Evolutionary conservation across 2,888 invertebrate genomes (phyloP).

Genomic region (Macrophya alboannulata): DNA sequence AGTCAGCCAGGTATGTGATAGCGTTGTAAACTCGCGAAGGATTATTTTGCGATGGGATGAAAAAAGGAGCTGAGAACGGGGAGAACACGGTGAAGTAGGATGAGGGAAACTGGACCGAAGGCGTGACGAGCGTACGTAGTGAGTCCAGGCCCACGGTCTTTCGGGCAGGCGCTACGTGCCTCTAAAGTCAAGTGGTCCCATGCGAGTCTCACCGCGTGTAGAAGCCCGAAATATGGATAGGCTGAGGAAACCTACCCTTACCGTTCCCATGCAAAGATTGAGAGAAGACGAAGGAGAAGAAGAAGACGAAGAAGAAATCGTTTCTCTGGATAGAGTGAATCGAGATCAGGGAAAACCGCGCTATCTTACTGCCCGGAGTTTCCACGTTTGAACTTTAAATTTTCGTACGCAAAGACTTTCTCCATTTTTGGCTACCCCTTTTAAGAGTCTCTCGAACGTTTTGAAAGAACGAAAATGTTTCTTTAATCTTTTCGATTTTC

Average conservation of each 20-base stretch:
- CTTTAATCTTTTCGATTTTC: constrained; percentile 22
- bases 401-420: background rate
- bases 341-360: constrained; percentile 22
- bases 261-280: constrained; percentile 41
- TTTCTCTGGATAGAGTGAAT: constrained; percentile 27
- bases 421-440: constrained; percentile 14
- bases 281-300: constrained; percentile 31
- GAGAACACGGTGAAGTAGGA: constrained; percentile 9
- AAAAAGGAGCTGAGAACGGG: constrained; percentile 46
- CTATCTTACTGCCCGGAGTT: background rate
- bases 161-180: constrained; percentile 66
- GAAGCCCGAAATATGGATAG: constrained; percentile 51
- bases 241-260: constrained; percentile 20
- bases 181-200: constrained; percentile 67
- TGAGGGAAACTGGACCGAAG: constrained; percentile 59
- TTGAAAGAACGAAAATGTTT: constrained; percentile 29
- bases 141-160: constrained; percentile 67
- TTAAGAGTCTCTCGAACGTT: background rate
- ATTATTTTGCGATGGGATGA: constrained; percentile 56
- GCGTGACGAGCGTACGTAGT: constrained; percentile 71
- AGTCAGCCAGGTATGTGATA: constrained; percentile 53
- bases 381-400: constrained; percentile 42
- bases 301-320: constrained; percentile 29
- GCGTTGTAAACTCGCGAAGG: constrained; percentile 58
- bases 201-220: constrained; percentile 35